phyloP scores from a whole-genome alignment of 1,140 invertebrate genomes.

The Leptinotarsa lineolata region DNA sequence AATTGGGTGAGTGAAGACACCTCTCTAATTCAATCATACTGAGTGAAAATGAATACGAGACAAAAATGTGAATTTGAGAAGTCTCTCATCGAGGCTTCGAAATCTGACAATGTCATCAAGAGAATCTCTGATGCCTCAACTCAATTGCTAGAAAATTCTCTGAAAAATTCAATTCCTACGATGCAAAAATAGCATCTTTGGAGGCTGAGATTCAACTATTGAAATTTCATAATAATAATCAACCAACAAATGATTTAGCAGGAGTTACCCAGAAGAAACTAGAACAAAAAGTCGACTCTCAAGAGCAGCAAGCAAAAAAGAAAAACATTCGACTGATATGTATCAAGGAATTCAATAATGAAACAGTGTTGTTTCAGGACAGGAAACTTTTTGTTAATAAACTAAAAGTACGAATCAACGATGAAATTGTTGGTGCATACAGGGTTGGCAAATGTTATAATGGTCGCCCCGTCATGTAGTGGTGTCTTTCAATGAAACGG shows the following conservation, averaged over 20 bases:
- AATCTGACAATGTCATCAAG: conserved; percentile 24
- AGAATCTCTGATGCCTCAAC: conserved; percentile 13
- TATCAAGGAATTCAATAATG: conserved; percentile 19
- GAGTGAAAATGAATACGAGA: conserved; percentile 10
- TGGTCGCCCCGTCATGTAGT: conserved; percentile 1
- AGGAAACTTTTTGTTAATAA: conserved; percentile 18
- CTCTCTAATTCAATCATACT: neutral
- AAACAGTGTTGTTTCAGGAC: conserved; percentile 16
- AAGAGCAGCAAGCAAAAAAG: conserved; percentile 19
- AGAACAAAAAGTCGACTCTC: conserved; percentile 9
- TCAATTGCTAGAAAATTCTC: conserved; percentile 10
- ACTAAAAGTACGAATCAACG: neutral
- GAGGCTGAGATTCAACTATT: conserved; percentile 9
- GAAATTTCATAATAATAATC: conserved; percentile 7
- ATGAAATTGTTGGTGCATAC: conserved; percentile 12
- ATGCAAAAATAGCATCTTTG: conserved; percentile 20
- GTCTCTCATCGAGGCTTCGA: conserved; percentile 17
- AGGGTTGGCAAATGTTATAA: conserved; percentile 5
- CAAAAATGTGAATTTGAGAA: conserved; percentile 22
- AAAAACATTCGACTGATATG: conserved; percentile 19
- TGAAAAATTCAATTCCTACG: conserved; percentile 20
- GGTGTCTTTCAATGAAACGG: conserved; percentile 11
- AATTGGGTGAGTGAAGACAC: neutral
- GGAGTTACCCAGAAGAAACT: conserved; percentile 18
- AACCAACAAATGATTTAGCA: conserved; percentile 9